A percentile compares a stretch with the other conserved stretches of the same genome.
Conservation (phyloP, 2,888 invertebrate species). For the Beris chalybata region DNA sequence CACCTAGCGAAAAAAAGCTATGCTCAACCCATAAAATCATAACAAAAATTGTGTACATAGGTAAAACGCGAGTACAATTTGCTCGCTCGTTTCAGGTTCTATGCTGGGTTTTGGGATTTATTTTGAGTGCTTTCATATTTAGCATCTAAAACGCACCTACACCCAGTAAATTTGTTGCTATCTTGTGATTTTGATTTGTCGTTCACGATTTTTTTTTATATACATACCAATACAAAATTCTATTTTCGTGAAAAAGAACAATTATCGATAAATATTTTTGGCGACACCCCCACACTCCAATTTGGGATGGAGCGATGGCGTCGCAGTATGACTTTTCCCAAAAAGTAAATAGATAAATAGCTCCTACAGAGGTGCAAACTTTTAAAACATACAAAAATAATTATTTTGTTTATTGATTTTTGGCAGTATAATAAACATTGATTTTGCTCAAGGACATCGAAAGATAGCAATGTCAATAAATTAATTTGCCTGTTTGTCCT, state of each 20-base stretch:
- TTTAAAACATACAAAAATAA: constrained; percentile 9
- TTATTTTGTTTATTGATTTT: constrained; percentile 21
- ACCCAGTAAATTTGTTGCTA: too few species aligned
- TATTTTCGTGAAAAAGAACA: too few species aligned
- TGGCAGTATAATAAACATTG: not conserved
- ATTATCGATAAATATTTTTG: too few species aligned
- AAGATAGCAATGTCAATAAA: too few species aligned
- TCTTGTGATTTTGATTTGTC: constrained; percentile 18
- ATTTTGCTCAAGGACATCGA: too few species aligned
- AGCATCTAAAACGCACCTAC: constrained; percentile 15
- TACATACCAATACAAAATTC: too few species aligned
- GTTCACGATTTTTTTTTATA: not conserved
- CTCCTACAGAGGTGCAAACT: constrained; percentile 3
- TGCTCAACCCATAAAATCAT: constrained; percentile 28
- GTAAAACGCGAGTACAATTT: constrained; percentile 14
- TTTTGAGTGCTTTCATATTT: constrained; percentile 5
- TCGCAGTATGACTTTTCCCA: too few species aligned
- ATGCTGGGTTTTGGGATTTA: not conserved
- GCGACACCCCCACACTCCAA: too few species aligned
- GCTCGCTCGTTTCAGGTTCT: not conserved
- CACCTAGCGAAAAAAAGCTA: not conserved
- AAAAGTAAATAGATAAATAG: too few species aligned
- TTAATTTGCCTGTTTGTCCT: too few species aligned
- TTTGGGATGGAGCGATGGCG: too few species aligned
- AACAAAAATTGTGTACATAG: constrained; percentile 20